These are phyloP conservation scores for Drosophila vallismaia DNA, from an alignment of 2,888 invertebrate species.

Conservation along the genomic window DNA sequence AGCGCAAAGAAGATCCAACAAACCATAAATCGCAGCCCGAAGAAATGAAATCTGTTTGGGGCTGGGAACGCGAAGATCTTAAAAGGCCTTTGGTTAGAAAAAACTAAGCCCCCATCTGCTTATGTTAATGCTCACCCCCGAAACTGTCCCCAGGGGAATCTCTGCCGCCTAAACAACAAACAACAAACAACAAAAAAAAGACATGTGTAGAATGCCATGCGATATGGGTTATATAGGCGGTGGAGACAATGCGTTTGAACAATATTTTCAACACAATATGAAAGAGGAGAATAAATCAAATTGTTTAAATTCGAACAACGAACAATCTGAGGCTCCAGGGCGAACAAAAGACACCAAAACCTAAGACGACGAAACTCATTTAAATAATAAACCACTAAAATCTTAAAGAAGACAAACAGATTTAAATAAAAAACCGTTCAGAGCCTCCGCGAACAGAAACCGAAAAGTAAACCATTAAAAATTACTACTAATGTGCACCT, in stretches of 20 bases:
- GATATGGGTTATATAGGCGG: constrained; percentile 60
- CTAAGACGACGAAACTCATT: constrained; percentile 47
- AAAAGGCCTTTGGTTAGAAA: constrained; percentile 17
- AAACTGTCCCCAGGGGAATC: constrained; percentile 2
- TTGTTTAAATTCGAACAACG: constrained; percentile 79
- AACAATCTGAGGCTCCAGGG: constrained; percentile 52
- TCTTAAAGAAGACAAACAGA: constrained; percentile 51
- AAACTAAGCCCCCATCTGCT: constrained; percentile 61
- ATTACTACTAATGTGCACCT: constrained; percentile 83
- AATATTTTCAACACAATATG: constrained; percentile 77
- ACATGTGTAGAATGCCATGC: constrained; percentile 57
- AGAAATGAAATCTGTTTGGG: constrained; percentile 54
- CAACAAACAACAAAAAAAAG: constrained; percentile 17
- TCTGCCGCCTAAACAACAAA: constrained; percentile 21
- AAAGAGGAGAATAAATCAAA: constrained; percentile 78
- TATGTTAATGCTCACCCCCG: constrained; percentile 58
- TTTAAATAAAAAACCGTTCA: constrained; percentile 66
- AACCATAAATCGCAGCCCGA: constrained; percentile 30
- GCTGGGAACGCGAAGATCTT: constrained; percentile 32
- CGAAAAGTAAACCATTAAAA: constrained; percentile 82
- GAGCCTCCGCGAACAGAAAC: constrained; percentile 64
- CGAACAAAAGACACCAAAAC: constrained; percentile 26
- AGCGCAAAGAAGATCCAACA: constrained; percentile 23
- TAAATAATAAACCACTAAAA: constrained; percentile 74
- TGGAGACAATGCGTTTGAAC: constrained; percentile 64